A percentile compares a stretch with the other conserved stretches of the same genome.
Conservation (phyloP, 2,113 vertebrate species). For the Vulpes ferrilata region DNA sequence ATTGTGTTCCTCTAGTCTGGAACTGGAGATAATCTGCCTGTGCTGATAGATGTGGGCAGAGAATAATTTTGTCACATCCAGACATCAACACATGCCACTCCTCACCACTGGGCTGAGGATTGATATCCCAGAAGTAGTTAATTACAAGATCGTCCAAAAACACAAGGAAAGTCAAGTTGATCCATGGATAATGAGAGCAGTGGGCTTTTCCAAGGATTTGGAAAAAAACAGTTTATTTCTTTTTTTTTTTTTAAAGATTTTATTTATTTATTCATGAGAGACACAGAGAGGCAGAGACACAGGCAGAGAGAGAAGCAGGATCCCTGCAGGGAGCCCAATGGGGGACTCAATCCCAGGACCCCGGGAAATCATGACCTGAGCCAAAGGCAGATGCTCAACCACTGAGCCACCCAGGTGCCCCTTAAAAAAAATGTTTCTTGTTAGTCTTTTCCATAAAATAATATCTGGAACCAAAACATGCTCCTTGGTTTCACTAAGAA, state of each 20-base stretch:
- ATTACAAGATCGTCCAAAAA: background rate
- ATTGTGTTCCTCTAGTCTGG: background rate
- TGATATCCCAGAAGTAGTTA: background rate
- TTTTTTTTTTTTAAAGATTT: too few relatives aligned
- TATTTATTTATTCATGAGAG: too few relatives aligned
- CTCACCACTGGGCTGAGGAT: background rate
- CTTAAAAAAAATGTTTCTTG: background rate
- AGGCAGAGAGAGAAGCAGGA: too few relatives aligned
- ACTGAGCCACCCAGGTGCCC: too few relatives aligned
- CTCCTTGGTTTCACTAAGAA: slow-evolving; percentile 28
- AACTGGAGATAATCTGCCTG: background rate
- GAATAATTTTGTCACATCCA: background rate
- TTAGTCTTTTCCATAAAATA: slow-evolving; percentile 49
- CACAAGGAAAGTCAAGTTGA: background rate
- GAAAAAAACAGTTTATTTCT: too few relatives aligned
- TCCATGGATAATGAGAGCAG: background rate
- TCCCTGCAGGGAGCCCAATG: too few relatives aligned
- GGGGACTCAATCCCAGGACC: too few relatives aligned
- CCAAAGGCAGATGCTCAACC: too few relatives aligned
- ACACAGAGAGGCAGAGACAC: too few relatives aligned
- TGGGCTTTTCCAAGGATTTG: slow-evolving; percentile 53
- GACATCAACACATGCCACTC: background rate
- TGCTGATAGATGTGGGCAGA: background rate
- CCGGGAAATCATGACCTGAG: too few relatives aligned
- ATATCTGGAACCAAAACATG: background rate